Evolutionary conservation across 1,140 invertebrate genomes (phyloP).

Genomic region (Pararge aegeria): DNA sequence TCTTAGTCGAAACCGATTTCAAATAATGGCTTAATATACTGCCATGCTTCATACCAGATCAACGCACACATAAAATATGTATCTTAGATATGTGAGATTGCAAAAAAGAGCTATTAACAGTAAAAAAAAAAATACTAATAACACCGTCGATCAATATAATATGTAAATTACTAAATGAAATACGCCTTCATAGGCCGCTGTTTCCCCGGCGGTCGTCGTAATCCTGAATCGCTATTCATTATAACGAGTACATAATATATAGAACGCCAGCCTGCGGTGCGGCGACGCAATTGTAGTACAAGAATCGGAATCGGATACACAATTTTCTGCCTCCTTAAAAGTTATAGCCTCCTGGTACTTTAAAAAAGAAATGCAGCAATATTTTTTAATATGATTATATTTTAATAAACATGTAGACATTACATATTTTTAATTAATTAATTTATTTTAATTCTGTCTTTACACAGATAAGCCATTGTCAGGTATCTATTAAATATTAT

Average conservation of each 20-base stretch:
- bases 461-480: too few species aligned
- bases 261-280: neutral
- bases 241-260: neutral
- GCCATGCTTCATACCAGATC: too few species aligned
- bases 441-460: too few species aligned
- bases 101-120: neutral
- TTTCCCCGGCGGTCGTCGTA: neutral
- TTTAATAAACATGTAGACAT: too few species aligned
- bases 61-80: too few species aligned
- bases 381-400: too few species aligned
- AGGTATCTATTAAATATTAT: too few species aligned
- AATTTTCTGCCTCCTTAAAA: neutral
- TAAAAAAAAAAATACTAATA: neutral
- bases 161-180: conserved; percentile 1
- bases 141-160: neutral
- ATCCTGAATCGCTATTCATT: neutral
- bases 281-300: neutral
- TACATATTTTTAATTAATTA: too few species aligned
- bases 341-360: neutral
- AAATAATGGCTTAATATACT: too few species aligned
- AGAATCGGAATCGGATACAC: neutral
- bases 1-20: too few species aligned
- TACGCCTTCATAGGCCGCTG: neutral
- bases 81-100: too few species aligned
- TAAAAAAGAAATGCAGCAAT: neutral